A percentile compares a stretch with the other conserved stretches of the same genome.
Evolutionary conservation across 2,888 invertebrate genomes (phyloP).

Genomic region (Taphrorychus bicolor): DNA sequence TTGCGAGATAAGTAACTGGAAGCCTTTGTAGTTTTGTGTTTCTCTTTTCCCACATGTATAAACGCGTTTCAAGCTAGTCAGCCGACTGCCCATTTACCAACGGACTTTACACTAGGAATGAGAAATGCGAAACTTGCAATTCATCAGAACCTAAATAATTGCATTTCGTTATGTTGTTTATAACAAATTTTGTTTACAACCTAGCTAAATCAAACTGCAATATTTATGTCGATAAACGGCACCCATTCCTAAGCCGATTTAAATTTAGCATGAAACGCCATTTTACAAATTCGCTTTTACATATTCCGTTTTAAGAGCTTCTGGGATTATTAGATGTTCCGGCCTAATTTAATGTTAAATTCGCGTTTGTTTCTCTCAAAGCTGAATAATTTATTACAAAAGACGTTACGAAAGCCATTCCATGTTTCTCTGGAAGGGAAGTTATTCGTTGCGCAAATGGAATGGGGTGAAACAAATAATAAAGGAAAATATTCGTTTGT

Average conservation of each 20-base stretch:
- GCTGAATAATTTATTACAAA: slow-evolving; percentile 17
- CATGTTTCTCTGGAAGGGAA: background rate
- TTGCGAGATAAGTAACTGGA: slow-evolving; percentile 3
- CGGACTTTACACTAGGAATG: background rate
- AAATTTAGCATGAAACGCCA: background rate
- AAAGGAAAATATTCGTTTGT: background rate
- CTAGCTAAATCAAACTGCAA: background rate
- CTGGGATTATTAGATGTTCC: slow-evolving; percentile 11
- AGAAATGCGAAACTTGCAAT: background rate
- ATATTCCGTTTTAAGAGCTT: slow-evolving; percentile 13
- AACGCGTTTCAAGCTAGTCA: background rate
- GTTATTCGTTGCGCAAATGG: background rate
- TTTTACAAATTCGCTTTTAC: slow-evolving; percentile 4
- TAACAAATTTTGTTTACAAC: background rate
- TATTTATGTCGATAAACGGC: background rate
- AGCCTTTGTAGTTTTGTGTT: slow-evolving; percentile 4
- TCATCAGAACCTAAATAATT: background rate
- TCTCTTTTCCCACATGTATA: background rate
- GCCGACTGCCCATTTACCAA: background rate
- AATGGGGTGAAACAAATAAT: background rate
- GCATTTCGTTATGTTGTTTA: background rate
- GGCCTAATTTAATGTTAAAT: slow-evolving; percentile 17
- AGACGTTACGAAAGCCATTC: slow-evolving; percentile 5
- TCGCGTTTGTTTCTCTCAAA: slow-evolving; percentile 16
- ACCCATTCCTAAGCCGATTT: background rate